A percentile compares a stretch with the other conserved stretches of the same genome.
Evolutionary conservation across 2,113 vertebrate genomes (phyloP).

Genomic region (Nothobranchius furzeri): DNA sequence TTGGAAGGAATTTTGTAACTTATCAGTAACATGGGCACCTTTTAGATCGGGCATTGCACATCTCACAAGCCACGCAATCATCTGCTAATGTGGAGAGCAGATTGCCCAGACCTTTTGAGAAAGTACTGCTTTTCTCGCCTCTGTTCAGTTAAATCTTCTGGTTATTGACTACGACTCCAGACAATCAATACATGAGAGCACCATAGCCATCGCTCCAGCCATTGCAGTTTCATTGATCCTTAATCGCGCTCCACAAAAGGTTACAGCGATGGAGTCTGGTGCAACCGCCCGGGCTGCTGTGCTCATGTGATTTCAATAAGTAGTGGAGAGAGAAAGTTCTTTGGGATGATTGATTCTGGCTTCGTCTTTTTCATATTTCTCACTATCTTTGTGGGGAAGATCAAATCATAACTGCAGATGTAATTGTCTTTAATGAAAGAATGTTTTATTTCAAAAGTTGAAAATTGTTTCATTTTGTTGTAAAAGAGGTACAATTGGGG

Average conservation of each 20-base stretch:
- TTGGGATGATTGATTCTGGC: background rate
- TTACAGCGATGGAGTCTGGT: constrained; percentile 56
- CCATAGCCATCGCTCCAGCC: constrained; percentile 31
- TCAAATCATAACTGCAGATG: constrained; percentile 20
- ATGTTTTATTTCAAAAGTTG: too few relatives aligned
- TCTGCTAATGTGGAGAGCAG: constrained; percentile 51
- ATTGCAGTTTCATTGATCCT: constrained; percentile 72
- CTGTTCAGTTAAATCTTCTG: constrained; percentile 57
- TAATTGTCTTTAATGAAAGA: background rate
- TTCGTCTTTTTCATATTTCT: constrained; percentile 29
- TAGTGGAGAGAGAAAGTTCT: constrained; percentile 10
- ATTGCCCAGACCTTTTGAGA: constrained; percentile 38
- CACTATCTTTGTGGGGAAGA: constrained; percentile 11
- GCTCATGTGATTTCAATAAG: constrained; percentile 38
- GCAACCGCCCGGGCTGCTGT: constrained; percentile 10
- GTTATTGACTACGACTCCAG: constrained; percentile 72
- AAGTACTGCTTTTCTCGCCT: constrained; percentile 43
- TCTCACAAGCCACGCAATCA: constrained; percentile 60
- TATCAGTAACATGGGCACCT: constrained; percentile 23
- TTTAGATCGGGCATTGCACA: constrained; percentile 60
- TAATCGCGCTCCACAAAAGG: constrained; percentile 62
- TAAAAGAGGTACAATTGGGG: background rate
- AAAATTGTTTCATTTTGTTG: background rate
- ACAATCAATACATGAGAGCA: constrained; percentile 66
- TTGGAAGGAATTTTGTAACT: constrained; percentile 35